Percentiles rank a stretch among this genome's conserved stretches.
phyloP scores from a whole-genome alignment of 1,140 invertebrate genomes.

The Colletes gigas region DNA sequence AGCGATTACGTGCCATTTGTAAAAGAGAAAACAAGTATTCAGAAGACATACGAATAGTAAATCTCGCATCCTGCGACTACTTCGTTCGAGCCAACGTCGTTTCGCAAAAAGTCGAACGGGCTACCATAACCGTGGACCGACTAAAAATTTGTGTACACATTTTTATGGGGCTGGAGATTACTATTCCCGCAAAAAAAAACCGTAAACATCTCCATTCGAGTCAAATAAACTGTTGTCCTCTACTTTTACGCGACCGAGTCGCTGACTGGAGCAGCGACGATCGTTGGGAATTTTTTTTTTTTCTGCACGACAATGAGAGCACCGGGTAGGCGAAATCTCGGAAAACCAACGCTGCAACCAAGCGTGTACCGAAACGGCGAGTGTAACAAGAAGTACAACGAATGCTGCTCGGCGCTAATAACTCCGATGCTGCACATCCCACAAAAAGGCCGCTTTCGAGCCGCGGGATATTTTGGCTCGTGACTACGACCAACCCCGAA shows the following conservation, averaged over 20 bases:
- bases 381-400: constrained; percentile 57
- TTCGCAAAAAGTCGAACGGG: too few relatives aligned
- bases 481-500: constrained; percentile 43
- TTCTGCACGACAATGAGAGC: constrained; percentile 2
- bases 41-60: too few relatives aligned
- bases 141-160: not conserved
- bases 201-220: not conserved
- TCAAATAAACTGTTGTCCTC: not conserved
- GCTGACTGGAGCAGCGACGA: not conserved
- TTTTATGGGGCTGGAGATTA: not conserved
- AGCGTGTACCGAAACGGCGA: constrained; percentile 31
- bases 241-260: not conserved
- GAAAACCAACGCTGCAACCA: constrained; percentile 31
- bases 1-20: too few relatives aligned
- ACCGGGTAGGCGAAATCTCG: constrained; percentile 20
- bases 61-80: too few relatives aligned
- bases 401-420: constrained; percentile 61
- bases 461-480: constrained; percentile 56
- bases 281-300: constrained; percentile 12
- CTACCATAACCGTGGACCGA: too few relatives aligned
- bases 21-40: too few relatives aligned
- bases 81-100: too few relatives aligned
- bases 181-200: not conserved
- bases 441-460: constrained; percentile 59
- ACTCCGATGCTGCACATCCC: constrained; percentile 42